Evolutionary conservation across 37 sponge, comb jelly and placozoan genomes (phyloP), one percentile per base, ranked within the genome.

Genomic region (Eunapius fragilis): DNA sequence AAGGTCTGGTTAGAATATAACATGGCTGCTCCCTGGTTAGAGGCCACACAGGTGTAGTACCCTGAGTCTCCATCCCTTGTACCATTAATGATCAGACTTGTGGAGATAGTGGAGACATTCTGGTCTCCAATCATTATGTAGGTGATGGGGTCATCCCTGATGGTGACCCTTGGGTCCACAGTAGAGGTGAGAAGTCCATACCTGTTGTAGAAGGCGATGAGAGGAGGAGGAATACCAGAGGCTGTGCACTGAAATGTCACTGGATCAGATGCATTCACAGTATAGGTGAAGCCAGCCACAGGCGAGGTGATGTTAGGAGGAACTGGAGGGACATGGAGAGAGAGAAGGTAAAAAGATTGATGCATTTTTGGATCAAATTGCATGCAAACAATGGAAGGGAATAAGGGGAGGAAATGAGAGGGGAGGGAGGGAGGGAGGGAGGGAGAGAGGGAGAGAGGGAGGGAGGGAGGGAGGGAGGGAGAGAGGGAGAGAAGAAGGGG

Each of bases 191-290:
- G 58, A 58, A 19, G 58, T 58, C 58, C 48, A 23, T 70, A 85
- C 47, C 74, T 33, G 22, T 41, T 22, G 26, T 67, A 48, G 69
- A 72, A 87, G 38, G 82, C 69, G 88, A 89, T 89, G 69, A 80
- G 48, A 28, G 89, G 85, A 32, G 85, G 41, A 47, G 89, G 89
- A 80, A 84, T 80, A 68, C 85, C 85, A 84, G 89, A 84, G 80
- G 89, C 89, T 71, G 78, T 33, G 75, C 89, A 89, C 58, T 48
- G 25, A 41, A 89, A 79, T 28, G 37, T 67, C n/a, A 72, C 82
- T 35, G 82, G 28, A 26, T 38, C 33, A 31, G n/a, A 26, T 68
- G 81, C 77, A 81, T 87, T 75, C 25, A 74, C 82, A 37, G 69
- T 50, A 19, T 27, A 23, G 30, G n/a, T 48, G 17, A 49, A 50